phyloP scores from a whole-genome alignment of 1,140 invertebrate genomes.

The Helicoverpa armigera region DNA sequence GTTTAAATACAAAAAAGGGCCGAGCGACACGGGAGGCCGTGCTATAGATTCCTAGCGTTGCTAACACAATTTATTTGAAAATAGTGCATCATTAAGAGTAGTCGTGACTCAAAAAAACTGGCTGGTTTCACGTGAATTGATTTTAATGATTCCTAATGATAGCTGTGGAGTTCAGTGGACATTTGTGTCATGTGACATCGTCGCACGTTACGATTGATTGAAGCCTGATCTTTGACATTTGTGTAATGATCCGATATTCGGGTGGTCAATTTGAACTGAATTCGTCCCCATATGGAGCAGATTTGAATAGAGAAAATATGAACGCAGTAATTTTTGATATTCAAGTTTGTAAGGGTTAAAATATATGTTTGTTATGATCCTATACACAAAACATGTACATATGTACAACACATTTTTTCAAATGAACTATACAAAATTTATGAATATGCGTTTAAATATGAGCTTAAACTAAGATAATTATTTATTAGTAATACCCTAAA shows the following conservation, averaged over 20 bases:
- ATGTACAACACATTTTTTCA: too few relatives aligned
- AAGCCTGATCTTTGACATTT: constrained; percentile 30
- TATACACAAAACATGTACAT: too few relatives aligned
- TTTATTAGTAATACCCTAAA: neutral
- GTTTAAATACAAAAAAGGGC: constrained; percentile 29
- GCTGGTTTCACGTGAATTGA: constrained; percentile 71
- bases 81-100: constrained; percentile 79
- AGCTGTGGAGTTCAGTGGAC: constrained; percentile 43
- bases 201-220: constrained; percentile 18
- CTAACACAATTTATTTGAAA: constrained; percentile 74
- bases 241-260: constrained; percentile 3
- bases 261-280: constrained; percentile 14
- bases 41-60: constrained; percentile 73
- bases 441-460: too few relatives aligned
- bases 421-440: too few relatives aligned
- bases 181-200: constrained; percentile 12
- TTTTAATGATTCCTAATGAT: constrained; percentile 78
- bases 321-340: neutral
- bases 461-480: neutral
- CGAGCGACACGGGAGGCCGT: constrained; percentile 69
- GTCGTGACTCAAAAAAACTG: constrained; percentile 64
- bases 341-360: too few relatives aligned
- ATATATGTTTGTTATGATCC: too few relatives aligned
- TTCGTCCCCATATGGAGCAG: neutral
- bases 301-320: neutral